phyloP scores from a whole-genome alignment of 2,888 invertebrate species.

The Fragum whitleyi region DNA sequence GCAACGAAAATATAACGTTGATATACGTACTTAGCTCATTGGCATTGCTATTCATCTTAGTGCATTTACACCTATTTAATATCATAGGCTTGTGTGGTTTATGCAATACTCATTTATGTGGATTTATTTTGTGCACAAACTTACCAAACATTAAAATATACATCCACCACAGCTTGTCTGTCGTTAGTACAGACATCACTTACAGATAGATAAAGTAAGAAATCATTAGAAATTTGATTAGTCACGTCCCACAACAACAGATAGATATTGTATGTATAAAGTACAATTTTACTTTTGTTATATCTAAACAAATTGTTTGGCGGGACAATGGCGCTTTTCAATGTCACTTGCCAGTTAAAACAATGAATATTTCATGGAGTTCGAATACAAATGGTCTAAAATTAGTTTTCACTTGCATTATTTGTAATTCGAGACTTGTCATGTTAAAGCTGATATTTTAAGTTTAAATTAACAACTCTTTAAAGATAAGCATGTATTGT shows the following conservation, averaged over 20 bases:
- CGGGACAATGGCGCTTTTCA: not conserved
- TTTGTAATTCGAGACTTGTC: not conserved
- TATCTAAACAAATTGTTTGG: not conserved
- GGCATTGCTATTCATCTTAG: too few relatives aligned
- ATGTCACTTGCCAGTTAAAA: conserved; percentile 42
- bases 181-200: not conserved
- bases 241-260: too few relatives aligned
- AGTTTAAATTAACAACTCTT: too few relatives aligned
- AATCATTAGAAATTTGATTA: not conserved
- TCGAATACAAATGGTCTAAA: conserved; percentile 19
- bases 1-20: too few relatives aligned
- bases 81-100: too few relatives aligned
- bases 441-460: not conserved
- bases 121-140: not conserved
- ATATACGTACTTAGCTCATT: too few relatives aligned
- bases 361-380: conserved; percentile 50
- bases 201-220: not conserved
- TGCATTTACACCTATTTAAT: too few relatives aligned
- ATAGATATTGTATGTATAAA: too few relatives aligned
- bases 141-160: not conserved
- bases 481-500: too few relatives aligned
- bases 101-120: too few relatives aligned
- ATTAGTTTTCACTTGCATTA: conserved; percentile 19
- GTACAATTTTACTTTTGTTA: too few relatives aligned
- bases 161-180: not conserved